Percentiles rank a stretch among this genome's conserved stretches.
phyloP scores from a whole-genome alignment of 2,888 invertebrate species.

The Cordylochernes scorpioides region DNA sequence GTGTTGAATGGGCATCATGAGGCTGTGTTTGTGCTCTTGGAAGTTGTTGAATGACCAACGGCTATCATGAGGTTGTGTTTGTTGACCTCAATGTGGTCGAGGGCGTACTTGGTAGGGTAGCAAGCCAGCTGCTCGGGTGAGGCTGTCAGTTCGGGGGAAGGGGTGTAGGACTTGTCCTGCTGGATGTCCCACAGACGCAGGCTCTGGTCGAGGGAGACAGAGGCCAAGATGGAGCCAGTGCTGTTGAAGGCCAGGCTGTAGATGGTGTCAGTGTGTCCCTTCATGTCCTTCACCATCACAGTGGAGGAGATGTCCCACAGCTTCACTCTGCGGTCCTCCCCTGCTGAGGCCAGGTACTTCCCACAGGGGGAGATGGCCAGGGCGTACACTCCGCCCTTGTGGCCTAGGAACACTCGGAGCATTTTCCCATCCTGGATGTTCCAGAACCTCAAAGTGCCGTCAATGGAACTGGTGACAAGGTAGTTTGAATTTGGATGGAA shows the following conservation, averaged over 20 bases:
- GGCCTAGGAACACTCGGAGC: conserved; percentile 49
- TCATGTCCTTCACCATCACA: conserved; percentile 34
- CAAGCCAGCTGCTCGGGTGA: conserved; percentile 1
- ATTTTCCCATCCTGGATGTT: conserved; percentile 46
- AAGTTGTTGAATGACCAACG: no score
- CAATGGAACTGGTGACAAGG: conserved; percentile 65
- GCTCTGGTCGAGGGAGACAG: conserved; percentile 36
- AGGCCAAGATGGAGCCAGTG: conserved; percentile 34
- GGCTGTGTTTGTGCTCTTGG: no score
- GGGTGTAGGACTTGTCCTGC: not conserved
- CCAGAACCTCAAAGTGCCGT: conserved; percentile 66
- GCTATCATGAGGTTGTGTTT: conserved; percentile 1
- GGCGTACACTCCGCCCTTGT: conserved; percentile 42
- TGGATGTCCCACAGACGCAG: conserved; percentile 35
- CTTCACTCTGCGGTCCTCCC: conserved; percentile 43
- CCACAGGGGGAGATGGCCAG: conserved; percentile 63
- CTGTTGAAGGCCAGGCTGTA: conserved; percentile 34
- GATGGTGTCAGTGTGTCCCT: conserved; percentile 35
- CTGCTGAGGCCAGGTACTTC: conserved; percentile 52
- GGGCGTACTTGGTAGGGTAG: conserved; percentile 1
- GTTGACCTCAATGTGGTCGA: not conserved
- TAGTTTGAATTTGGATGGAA: conserved; percentile 81
- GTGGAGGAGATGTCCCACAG: conserved; percentile 44
- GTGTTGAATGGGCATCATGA: no score
- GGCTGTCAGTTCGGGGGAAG: not conserved